Conservation (phyloP, 53 echinoderm and acorn worm genomes). For the Apostichopus leukothele region DNA sequence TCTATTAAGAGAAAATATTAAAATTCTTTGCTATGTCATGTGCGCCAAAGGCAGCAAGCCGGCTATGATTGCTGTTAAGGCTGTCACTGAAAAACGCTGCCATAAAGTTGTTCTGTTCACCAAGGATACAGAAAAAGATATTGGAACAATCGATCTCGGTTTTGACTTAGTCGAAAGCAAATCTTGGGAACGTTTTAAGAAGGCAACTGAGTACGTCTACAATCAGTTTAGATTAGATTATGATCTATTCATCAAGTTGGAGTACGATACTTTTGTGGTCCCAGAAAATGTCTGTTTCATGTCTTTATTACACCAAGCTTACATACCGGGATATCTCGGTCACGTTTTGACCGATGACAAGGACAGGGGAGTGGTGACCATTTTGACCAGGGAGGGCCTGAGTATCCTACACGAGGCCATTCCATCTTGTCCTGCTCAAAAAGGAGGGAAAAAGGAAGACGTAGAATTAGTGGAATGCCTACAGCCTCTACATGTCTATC, state of each 20-base stretch:
- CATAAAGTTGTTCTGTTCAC: conserved; percentile 54
- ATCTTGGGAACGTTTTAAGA: conserved; percentile 60
- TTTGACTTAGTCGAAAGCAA: conserved; percentile 47
- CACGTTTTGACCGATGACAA: conserved; percentile 70
- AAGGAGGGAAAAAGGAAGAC: conserved; percentile 69
- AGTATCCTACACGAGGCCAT: conserved; percentile 51
- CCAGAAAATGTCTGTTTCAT: conserved; percentile 81
- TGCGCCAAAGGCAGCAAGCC: background rate
- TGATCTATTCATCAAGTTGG: conserved; percentile 79
- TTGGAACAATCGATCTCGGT: conserved; percentile 43
- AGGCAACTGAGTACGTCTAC: conserved; percentile 52
- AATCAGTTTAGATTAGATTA: conserved; percentile 55
- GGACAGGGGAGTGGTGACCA: conserved; percentile 51
- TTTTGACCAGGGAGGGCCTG: conserved; percentile 69
- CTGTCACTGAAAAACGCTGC: background rate
- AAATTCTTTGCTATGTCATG: conserved; percentile 62
- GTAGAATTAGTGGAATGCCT: conserved; percentile 66
- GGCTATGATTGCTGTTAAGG: background rate
- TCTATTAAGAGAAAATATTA: conserved; percentile 52
- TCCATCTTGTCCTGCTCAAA: conserved; percentile 49
- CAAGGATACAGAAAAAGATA: conserved; percentile 31
- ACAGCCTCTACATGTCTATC: conserved; percentile 49
- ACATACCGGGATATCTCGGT: conserved; percentile 71
- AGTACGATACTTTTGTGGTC: conserved; percentile 63
- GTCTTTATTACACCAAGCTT: conserved; percentile 65